phyloP scores from a whole-genome alignment of 2,113 vertebrate genomes.

The Phyllostomus discolor region DNA sequence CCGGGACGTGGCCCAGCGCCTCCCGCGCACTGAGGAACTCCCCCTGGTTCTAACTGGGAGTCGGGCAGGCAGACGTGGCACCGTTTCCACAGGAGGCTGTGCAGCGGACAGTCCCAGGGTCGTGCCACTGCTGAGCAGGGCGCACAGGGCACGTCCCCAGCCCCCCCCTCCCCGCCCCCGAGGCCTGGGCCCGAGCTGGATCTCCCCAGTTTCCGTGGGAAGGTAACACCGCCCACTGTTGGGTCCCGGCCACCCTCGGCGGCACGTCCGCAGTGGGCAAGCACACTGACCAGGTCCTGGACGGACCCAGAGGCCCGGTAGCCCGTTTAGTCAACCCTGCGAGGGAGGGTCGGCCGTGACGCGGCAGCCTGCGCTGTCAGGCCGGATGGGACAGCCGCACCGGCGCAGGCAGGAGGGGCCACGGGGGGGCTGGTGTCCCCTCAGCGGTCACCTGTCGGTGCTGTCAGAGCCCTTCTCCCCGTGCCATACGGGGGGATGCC shows the following conservation, averaged over 20 bases:
- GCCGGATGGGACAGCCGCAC: background rate
- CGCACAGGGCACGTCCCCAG: background rate
- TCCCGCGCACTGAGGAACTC: background rate
- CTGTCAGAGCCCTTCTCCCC: background rate
- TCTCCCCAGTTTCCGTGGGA: background rate
- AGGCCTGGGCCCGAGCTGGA: background rate
- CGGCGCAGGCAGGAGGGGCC: background rate
- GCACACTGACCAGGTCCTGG: background rate
- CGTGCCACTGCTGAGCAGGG: background rate
- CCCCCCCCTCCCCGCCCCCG: too few species aligned
- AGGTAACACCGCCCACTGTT: background rate
- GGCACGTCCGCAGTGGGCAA: too few species aligned
- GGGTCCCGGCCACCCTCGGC: too few species aligned
- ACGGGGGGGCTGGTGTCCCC: background rate
- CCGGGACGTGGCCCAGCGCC: background rate
- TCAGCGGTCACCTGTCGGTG: rapidly evolving
- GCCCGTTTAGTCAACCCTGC: background rate
- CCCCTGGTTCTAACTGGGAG: constrained; percentile 34
- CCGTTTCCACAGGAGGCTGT: background rate
- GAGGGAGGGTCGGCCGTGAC: background rate
- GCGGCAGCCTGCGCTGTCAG: background rate
- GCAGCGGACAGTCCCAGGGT: background rate
- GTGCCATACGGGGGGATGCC: background rate
- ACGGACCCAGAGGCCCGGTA: background rate
- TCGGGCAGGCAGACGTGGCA: background rate